phyloP scores from a whole-genome alignment of 2,113 vertebrate genomes.

The Lepisosteus osseus region DNA sequence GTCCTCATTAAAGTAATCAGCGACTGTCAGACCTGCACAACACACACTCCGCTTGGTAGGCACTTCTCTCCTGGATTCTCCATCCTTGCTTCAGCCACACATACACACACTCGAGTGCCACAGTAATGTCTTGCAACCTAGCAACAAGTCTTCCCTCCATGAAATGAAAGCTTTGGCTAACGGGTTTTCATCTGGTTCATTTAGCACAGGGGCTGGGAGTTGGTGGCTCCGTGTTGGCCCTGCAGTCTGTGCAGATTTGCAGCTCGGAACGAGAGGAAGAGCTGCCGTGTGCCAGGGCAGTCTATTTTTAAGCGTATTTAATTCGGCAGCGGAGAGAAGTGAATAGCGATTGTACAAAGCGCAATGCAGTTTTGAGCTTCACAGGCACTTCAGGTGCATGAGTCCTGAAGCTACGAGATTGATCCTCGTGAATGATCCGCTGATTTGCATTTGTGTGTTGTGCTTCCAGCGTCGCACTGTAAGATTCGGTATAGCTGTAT shows the following conservation, averaged over 20 bases:
- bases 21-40: neutral
- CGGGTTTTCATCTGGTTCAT: neutral
- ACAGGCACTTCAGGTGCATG: no score
- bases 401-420: no score
- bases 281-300: no score
- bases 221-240: neutral
- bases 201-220: neutral
- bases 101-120: slow-evolving; percentile 17
- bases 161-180: neutral
- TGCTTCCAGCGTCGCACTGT: neutral
- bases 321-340: no score
- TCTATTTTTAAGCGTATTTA: no score
- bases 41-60: neutral
- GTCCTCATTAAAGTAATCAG: neutral
- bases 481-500: neutral
- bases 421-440: neutral
- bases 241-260: neutral
- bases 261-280: no score
- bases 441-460: neutral
- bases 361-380: no score
- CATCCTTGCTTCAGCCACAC: slow-evolving; percentile 27
- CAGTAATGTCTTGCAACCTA: slow-evolving; percentile 44
- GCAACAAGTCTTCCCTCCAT: slow-evolving; percentile 38
- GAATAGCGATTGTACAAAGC: no score
- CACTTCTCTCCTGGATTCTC: slow-evolving; percentile 23